These are phyloP conservation scores for Bursaphelenchus mucronatus DNA, from an alignment of 1,140 invertebrate species.

Conservation along the genomic window DNA sequence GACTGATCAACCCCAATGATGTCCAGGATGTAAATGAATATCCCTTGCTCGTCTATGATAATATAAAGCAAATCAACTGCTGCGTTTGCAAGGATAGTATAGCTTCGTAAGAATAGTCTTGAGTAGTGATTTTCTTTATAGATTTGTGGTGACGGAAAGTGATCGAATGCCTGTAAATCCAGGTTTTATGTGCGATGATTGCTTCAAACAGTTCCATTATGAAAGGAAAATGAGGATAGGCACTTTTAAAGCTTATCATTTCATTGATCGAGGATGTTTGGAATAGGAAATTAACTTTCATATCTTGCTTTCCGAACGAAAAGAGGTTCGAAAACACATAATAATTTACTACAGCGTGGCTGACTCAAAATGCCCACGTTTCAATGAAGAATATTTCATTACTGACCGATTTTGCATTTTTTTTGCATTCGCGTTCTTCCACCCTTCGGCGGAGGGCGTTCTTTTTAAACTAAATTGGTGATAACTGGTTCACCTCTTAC, in stretches of 20 bases:
- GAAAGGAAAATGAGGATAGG: slow-evolving; percentile 42
- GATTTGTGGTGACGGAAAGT: slow-evolving; percentile 54
- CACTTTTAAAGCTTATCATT: slow-evolving; percentile 51
- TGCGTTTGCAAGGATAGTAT: slow-evolving; percentile 32
- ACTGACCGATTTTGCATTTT: no score
- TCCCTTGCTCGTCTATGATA: slow-evolving; percentile 48
- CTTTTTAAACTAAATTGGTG: no score
- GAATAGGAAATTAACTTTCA: slow-evolving; percentile 20
- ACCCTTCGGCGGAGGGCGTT: no score
- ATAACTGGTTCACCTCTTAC: no score
- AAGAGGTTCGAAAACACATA: no score
- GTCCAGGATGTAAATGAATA: slow-evolving; percentile 40
- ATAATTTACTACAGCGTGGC: no score
- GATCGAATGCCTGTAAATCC: slow-evolving; percentile 48
- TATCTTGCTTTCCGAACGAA: no score
- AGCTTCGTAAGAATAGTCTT: slow-evolving; percentile 40
- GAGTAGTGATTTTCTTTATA: slow-evolving; percentile 29
- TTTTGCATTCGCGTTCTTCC: no score
- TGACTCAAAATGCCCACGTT: no score
- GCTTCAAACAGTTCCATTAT: slow-evolving; percentile 51
- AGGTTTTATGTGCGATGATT: slow-evolving; percentile 46
- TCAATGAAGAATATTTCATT: no score
- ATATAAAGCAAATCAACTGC: slow-evolving; percentile 29
- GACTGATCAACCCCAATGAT: slow-evolving; percentile 40
- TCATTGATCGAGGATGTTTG: slow-evolving; percentile 43